Conservation (phyloP, 2,797 vertebrate species). For the Paguma larvata region DNA sequence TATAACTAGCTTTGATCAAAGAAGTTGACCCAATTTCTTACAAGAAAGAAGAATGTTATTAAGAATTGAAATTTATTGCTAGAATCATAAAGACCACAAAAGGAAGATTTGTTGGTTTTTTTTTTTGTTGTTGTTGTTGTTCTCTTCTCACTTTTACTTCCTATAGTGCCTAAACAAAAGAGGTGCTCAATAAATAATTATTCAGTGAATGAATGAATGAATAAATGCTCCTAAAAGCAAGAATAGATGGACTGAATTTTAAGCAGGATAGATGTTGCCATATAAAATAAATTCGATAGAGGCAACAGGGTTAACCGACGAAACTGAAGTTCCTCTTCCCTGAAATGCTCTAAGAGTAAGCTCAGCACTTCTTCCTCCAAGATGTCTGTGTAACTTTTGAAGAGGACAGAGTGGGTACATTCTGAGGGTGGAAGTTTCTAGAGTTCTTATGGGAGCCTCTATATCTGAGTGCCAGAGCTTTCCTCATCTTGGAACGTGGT, state of each 20-base stretch:
- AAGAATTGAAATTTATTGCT: conserved; percentile 37
- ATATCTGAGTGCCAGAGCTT: not conserved
- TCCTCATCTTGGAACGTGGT: not conserved
- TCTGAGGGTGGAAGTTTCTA: not conserved
- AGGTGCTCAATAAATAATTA: not conserved
- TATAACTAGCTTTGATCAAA: conserved; percentile 64
- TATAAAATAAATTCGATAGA: conserved; percentile 17
- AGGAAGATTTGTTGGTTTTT: conserved; percentile 22
- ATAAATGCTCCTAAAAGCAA: conserved; percentile 12
- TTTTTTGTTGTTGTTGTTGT: conserved; percentile 4
- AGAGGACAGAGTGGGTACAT: not conserved
- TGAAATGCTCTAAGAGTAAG: not conserved
- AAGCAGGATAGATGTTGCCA: not conserved
- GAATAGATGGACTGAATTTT: not conserved
- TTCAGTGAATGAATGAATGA: not conserved
- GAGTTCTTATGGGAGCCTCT: not conserved
- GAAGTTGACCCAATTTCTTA: conserved; percentile 44
- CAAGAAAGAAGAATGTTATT: conserved; percentile 33
- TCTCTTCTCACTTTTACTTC: not conserved
- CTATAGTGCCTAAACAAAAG: not conserved
- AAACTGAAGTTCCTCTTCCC: not conserved
- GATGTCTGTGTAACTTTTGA: not conserved
- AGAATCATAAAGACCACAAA: not conserved
- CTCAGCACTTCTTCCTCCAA: not conserved
- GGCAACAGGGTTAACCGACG: not conserved